A percentile compares a stretch with the other conserved stretches of the same genome.
phyloP scores from a whole-genome alignment of 1,140 invertebrate species.

The Bombus confusus region DNA sequence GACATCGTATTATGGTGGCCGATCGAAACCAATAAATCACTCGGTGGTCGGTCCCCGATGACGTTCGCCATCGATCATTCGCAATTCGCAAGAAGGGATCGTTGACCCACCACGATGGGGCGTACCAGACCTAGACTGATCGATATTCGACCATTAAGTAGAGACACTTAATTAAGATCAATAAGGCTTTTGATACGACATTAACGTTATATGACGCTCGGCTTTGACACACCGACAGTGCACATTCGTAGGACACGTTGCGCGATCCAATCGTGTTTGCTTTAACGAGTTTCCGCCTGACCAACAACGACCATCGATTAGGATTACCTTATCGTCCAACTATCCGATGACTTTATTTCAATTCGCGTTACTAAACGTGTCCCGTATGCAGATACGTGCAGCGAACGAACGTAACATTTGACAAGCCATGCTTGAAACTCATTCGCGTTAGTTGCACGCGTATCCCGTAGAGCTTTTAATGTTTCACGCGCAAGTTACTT shows the following conservation, averaged over 20 bases:
- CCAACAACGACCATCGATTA: slow-evolving; percentile 1
- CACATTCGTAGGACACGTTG: too few relatives aligned
- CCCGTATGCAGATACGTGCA: too few relatives aligned
- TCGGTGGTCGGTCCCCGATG: slow-evolving; percentile 45
- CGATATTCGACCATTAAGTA: slow-evolving; percentile 62
- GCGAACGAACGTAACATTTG: background rate
- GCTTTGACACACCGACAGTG: slow-evolving; percentile 15
- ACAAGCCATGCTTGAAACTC: background rate
- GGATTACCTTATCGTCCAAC: background rate
- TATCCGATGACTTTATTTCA: too few relatives aligned
- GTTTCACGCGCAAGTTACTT: slow-evolving; percentile 6
- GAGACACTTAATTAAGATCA: slow-evolving; percentile 61
- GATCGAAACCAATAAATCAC: slow-evolving; percentile 64
- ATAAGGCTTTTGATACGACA: slow-evolving; percentile 50
- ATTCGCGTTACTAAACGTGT: too few relatives aligned
- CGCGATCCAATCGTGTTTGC: slow-evolving; percentile 1
- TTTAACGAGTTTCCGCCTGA: slow-evolving; percentile 9
- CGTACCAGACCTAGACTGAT: slow-evolving; percentile 20
- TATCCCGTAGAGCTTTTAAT: slow-evolving; percentile 20
- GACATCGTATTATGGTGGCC: slow-evolving; percentile 28
- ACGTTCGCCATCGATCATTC: slow-evolving; percentile 64
- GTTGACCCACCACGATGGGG: slow-evolving; percentile 47
- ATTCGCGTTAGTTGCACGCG: background rate
- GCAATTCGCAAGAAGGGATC: slow-evolving; percentile 60
- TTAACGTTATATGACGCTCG: slow-evolving; percentile 24